phyloP scores from a whole-genome alignment of 2,113 vertebrate species.

The Sorex araneus region DNA sequence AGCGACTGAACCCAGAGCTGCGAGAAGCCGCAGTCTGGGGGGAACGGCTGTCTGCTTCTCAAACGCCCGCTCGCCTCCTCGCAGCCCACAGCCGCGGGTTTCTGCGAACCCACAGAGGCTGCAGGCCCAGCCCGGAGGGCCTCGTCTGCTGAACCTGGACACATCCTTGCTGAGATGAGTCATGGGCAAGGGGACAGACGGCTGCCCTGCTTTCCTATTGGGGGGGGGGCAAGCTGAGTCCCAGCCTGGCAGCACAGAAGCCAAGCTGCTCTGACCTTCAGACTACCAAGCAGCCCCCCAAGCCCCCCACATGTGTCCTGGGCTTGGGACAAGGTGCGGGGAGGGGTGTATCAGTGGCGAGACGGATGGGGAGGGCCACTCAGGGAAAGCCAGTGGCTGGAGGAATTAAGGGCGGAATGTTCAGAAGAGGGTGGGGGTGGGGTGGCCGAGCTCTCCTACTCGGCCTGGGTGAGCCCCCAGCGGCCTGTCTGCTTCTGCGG shows the following conservation, averaged over 20 bases:
- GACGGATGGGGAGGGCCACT: neutral
- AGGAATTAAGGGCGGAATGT: neutral
- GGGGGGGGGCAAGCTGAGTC: neutral
- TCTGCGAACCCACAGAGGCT: constrained; percentile 71
- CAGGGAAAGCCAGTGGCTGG: neutral
- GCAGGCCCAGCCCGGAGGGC: constrained; percentile 59
- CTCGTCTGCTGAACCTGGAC: constrained; percentile 65
- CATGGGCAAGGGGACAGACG: constrained; percentile 60
- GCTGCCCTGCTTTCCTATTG: constrained; percentile 50
- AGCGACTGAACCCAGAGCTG: constrained; percentile 70
- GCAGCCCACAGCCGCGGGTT: constrained; percentile 80
- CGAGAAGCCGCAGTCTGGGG: constrained; percentile 81
- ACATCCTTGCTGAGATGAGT: constrained; percentile 68
- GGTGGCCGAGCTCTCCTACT: neutral
- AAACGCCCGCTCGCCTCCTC: constrained; percentile 80
- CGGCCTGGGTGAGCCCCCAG: neutral
- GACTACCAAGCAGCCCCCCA: neutral
- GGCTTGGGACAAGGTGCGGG: neutral
- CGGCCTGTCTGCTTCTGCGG: neutral
- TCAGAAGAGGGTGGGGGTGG: neutral
- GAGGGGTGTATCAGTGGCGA: neutral
- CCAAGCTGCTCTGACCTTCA: neutral
- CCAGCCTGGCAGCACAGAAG: constrained; percentile 12
- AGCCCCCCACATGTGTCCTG: neutral
- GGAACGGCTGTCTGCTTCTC: constrained; percentile 82